phyloP scores from a whole-genome alignment of 1,140 invertebrate genomes.

The Danaus melanippus region DNA sequence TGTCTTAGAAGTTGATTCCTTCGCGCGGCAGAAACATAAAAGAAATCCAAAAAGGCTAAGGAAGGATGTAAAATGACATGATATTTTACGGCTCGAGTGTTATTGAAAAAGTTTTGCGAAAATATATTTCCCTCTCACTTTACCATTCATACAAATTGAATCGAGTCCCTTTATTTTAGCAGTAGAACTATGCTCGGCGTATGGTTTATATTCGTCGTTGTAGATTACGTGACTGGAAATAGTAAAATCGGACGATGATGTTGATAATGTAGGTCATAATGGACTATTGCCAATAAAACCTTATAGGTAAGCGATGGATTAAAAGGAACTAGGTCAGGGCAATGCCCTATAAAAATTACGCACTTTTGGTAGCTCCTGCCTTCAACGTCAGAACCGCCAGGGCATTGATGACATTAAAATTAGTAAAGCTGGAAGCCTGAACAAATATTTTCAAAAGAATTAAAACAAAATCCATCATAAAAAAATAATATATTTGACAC shows the following conservation, averaged over 20 bases:
- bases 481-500: no score
- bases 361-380: slow-evolving; percentile 21
- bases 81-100: slow-evolving; percentile 43
- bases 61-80: slow-evolving; percentile 38
- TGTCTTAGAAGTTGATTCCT: slow-evolving; percentile 60
- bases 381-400: no score
- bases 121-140: slow-evolving; percentile 44
- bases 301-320: slow-evolving; percentile 71
- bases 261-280: slow-evolving; percentile 71
- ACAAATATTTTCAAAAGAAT: no score
- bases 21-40: slow-evolving; percentile 13
- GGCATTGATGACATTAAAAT: no score
- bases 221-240: slow-evolving; percentile 70
- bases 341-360: slow-evolving; percentile 61
- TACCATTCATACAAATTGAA: slow-evolving; percentile 48
- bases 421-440: no score
- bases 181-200: slow-evolving; percentile 35
- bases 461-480: no score
- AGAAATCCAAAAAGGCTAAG: slow-evolving; percentile 32
- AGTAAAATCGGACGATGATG: slow-evolving; percentile 71
- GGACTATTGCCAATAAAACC: slow-evolving; percentile 69
- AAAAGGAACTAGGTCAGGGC: slow-evolving; percentile 65
- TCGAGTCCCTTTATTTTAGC: slow-evolving; percentile 35
- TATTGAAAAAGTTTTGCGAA: slow-evolving; percentile 54
- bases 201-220: slow-evolving; percentile 64